Evolutionary conservation across 2,888 invertebrate genomes (phyloP).

Genomic region (Cecidostiba fungosa): DNA sequence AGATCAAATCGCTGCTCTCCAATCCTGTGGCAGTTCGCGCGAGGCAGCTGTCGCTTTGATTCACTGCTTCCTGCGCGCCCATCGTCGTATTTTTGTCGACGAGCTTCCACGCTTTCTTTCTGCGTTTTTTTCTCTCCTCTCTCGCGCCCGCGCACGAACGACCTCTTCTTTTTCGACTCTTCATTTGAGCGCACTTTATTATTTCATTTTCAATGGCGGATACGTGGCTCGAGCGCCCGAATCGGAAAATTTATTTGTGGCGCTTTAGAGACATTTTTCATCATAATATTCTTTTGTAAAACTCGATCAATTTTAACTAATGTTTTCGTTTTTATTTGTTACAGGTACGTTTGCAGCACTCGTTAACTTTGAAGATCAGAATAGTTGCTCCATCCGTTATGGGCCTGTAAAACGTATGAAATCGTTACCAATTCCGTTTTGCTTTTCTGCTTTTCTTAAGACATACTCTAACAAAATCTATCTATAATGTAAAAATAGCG

Average conservation of each 20-base stretch:
- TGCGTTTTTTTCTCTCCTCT: conserved; percentile 58
- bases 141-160: conserved; percentile 12
- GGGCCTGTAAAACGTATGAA: background rate
- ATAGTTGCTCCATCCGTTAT: background rate
- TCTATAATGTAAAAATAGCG: background rate
- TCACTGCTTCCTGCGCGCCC: conserved; percentile 76
- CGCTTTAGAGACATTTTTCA: background rate
- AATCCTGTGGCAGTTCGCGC: conserved; percentile 62
- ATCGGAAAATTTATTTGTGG: conserved; percentile 9
- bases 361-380: background rate
- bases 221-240: conserved; percentile 30
- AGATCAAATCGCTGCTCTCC: conserved; percentile 68
- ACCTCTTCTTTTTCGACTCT: conserved; percentile 54
- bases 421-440: background rate
- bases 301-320: background rate
- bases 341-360: conserved; percentile 5
- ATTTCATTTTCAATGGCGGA: conserved; percentile 46
- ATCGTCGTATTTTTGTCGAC: conserved; percentile 72
- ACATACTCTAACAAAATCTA: background rate
- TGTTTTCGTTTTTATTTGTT: conserved; percentile 14
- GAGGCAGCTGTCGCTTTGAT: conserved; percentile 76
- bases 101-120: conserved; percentile 60
- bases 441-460: background rate
- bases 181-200: conserved; percentile 63
- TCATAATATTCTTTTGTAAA: too few species aligned